Base-by-base conservation (phyloP, 2,113 vertebrate genomes). In the Myocastor coypus region DNA sequence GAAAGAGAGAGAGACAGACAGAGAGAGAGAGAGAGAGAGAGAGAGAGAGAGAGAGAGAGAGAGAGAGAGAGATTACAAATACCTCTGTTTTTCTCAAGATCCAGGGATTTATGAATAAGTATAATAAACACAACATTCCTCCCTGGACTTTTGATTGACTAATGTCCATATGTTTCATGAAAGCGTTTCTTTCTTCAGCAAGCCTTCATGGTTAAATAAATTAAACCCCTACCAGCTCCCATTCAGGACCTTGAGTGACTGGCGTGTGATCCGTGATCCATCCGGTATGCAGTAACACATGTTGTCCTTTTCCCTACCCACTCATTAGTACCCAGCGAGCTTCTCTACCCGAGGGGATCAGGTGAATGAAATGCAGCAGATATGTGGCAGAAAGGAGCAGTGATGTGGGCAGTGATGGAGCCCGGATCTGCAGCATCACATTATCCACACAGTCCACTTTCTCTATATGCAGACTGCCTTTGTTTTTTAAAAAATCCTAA, bases 391-490 rank as follows among this genome's bases (percentile, higher is more conserved):
- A 93, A 87, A 81, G 91, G 71, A 46, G 26, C 63, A 84, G 86
- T n/a, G n/a, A n/a, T n/a, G n/a, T n/a, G n/a, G n/a, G n/a, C n/a
- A 55, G 55, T 9, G 46, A 75, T 14, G 28, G 80, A 94, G 85
- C 75, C 52, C 24, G 83, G 84, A 77, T 37, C 11, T 1, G 0
- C 50, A 88, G 61, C 12, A 7, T 17, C 50, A 26, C 42, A 14
- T 90, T 94, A 85, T 64, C 75, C 83, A 89, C 73, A 7, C 0
- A 22, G 75, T 30, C 77, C 57, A 22, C 57, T 92, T 91, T 68
- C 83, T 93, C 52, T 92, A 59, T 52, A 55, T 75, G 77, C 85
- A 91, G 64, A 88, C 84, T 73, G 92, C n/a, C 24, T 96, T 81
- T 91, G 59, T 88, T 80, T 89, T 42, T 93, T 6, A 75, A 42